Conservation (phyloP, 2,113 vertebrate species). For the Hystrix brachyura region DNA sequence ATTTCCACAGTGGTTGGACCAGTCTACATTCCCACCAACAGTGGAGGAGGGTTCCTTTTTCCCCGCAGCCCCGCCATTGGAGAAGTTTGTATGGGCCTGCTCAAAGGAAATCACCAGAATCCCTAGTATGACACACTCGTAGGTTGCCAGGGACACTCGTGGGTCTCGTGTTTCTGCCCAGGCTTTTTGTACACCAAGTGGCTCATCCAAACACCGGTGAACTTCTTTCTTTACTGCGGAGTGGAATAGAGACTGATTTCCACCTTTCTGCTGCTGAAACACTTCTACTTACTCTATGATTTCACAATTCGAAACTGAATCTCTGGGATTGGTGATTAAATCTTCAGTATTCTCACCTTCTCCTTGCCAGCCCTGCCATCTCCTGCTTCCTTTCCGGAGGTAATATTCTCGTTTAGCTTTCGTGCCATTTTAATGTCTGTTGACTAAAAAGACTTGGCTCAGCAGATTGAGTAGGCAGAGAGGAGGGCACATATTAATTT, state of each 20-base stretch:
- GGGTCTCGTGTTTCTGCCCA: background rate
- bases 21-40: no score
- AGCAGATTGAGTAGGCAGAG: background rate
- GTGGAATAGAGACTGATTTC: background rate
- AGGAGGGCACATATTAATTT: background rate
- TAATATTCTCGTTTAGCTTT: background rate
- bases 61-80: background rate
- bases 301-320: background rate
- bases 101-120: background rate
- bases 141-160: fast-evolving
- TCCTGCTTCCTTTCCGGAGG: background rate
- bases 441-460: background rate
- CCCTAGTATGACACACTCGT: background rate
- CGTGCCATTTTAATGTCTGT: no score
- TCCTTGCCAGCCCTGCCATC: background rate
- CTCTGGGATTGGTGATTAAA: background rate
- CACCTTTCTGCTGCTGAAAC: background rate
- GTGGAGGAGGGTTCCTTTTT: no score
- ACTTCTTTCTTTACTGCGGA: background rate
- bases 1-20: no score
- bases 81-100: background rate
- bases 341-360: background rate
- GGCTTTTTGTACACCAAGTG: fast-evolving
- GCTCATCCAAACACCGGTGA: background rate
- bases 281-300: background rate